Evolutionary conservation across 2,888 invertebrate genomes (phyloP).

Genomic region (Eucriotettix oculatus): DNA sequence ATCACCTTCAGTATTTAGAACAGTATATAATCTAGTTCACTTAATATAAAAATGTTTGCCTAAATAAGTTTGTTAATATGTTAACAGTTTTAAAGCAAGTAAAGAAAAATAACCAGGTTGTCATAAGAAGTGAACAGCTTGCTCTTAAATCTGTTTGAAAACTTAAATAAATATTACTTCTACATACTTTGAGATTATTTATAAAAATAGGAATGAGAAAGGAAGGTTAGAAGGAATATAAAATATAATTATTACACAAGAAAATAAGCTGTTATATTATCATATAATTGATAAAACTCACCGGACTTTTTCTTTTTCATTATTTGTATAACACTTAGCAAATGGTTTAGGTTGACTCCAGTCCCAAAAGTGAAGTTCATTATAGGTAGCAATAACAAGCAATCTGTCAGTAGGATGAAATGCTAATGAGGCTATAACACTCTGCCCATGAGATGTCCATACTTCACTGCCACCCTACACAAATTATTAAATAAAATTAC

Average conservation of each 20-base stretch:
- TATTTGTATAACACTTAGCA: conserved; percentile 54
- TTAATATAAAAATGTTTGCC: too few species aligned
- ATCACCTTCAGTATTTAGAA: too few species aligned
- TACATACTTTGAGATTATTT: neutral
- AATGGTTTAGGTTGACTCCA: conserved; percentile 66
- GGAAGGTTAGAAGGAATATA: too few species aligned
- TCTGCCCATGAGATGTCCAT: conserved; percentile 55
- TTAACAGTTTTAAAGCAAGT: too few species aligned
- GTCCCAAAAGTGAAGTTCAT: conserved; percentile 79
- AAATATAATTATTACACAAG: neutral
- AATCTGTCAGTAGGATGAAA: conserved; percentile 73
- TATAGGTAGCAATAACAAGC: conserved; percentile 70
- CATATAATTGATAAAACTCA: conserved; percentile 22
- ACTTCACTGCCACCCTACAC: conserved; percentile 69
- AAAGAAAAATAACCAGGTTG: too few species aligned
- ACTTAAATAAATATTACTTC: neutral
- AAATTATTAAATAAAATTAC: neutral
- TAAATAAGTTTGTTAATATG: too few species aligned
- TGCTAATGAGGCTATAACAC: conserved; percentile 68
- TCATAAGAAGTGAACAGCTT: too few species aligned
- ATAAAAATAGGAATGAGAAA: neutral
- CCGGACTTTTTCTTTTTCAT: conserved; percentile 67
- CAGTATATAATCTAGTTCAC: too few species aligned
- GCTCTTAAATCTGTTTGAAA: too few species aligned
- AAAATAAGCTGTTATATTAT: neutral